Evolutionary conservation across 1,140 invertebrate species (phyloP).

Genomic region (Zaprionus capensis): DNA sequence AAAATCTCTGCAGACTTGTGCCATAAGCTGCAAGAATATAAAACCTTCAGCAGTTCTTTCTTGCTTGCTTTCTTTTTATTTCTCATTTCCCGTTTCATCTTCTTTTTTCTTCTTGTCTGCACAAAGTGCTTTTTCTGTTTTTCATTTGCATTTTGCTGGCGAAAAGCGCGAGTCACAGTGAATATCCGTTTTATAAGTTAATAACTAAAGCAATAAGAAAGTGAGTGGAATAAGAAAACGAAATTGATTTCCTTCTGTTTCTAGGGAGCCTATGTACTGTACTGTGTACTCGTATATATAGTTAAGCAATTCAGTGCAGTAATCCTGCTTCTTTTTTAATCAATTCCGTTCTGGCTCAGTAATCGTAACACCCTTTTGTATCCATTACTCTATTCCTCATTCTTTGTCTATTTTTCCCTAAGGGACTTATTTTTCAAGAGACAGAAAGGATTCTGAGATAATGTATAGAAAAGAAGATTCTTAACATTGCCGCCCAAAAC

Average conservation of each 20-base stretch:
- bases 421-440: neutral
- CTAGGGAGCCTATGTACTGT: neutral
- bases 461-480: too few relatives aligned
- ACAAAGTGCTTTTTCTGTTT: conserved; percentile 57
- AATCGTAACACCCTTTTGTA: too few relatives aligned
- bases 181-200: conserved; percentile 72
- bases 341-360: too few relatives aligned
- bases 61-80: neutral
- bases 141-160: conserved; percentile 63
- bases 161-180: conserved; percentile 36
- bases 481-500: too few relatives aligned
- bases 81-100: neutral
- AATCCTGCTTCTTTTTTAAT: neutral
- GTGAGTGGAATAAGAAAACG: neutral
- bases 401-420: neutral
- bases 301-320: neutral
- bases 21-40: neutral
- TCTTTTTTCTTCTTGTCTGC: neutral
- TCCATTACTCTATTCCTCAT: too few relatives aligned
- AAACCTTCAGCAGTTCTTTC: neutral
- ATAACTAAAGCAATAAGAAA: conserved; percentile 45
- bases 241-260: neutral
- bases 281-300: neutral
- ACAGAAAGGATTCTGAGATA: too few relatives aligned
- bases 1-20: neutral